Evolutionary conservation across 2,797 vertebrate genomes (phyloP), one percentile per base, ranked within the genome.

Genomic region (Eupleurogrammus muticus): DNA sequence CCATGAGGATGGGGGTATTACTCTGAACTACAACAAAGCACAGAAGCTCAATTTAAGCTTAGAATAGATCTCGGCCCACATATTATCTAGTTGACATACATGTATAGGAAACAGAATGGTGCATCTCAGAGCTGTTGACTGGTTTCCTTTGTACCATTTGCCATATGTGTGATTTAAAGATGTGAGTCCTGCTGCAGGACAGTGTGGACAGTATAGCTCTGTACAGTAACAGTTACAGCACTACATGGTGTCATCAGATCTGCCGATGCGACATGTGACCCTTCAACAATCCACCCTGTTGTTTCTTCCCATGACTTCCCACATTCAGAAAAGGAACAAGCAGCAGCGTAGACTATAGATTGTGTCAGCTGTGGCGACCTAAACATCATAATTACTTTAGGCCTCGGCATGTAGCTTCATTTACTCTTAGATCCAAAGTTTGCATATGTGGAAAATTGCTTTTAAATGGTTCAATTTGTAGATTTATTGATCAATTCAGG

Each of bases 251-350:
- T 17, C 75, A 71, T 66, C 58, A 5, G 66, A 76, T 84, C 74
- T 52, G 66, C 75, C 46, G 59, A 71, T 24, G 83, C 9, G 17
- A 59, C 83, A 79, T 1, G 66, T 85, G 78, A 77, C 80, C 72
- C 46, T 50, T n/a, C 9, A 75, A 87, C 87, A 85, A 82, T 77
- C 54, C 19, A 0, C 42, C 46, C 77, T 56, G 42, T 89, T 90
- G 88, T 88, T 68, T 48, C 59, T 66, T 66, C 57, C 69, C 34
- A 28, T 56, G 53, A 48, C 51, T 60, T 32, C 63, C 40, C 49
- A 47, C 48, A 53, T 23, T 50, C 42, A 67, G 61, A 65, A 35
- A 3, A 19, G 10, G n/a, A 71, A 69, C 56, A 64, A 46, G 53
- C 36, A 32, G 47, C 68, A 48, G 48, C 51, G 52, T 9, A 63